Evolutionary conservation across 2,113 vertebrate species (phyloP).

Genomic region (Sclerurus mexicanus): DNA sequence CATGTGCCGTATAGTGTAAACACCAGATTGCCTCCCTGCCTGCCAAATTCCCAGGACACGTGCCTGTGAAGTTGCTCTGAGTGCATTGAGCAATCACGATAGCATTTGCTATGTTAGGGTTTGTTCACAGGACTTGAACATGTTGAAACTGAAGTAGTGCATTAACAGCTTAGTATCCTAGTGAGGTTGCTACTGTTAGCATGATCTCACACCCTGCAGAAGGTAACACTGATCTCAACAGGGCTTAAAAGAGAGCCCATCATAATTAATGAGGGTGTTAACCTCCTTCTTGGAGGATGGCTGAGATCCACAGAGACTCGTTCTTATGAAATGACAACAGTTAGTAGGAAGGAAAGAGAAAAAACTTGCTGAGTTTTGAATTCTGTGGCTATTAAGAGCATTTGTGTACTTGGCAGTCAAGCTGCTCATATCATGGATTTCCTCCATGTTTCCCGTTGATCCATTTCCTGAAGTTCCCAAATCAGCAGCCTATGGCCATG

Average conservation of each 20-base stretch:
- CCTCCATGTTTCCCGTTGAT: not conserved
- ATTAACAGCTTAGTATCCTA: not conserved
- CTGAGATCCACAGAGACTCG: not conserved
- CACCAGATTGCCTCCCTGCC: slow-evolving; percentile 18
- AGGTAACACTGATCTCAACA: not conserved
- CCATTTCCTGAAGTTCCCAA: not conserved
- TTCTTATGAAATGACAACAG: not conserved
- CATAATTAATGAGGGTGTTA: not conserved
- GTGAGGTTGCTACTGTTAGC: not conserved
- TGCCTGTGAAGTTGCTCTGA: not conserved
- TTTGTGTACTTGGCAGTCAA: not conserved
- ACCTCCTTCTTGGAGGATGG: not conserved
- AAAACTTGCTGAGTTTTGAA: not conserved
- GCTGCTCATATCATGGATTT: not conserved
- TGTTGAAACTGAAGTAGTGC: not conserved
- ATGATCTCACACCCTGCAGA: not conserved
- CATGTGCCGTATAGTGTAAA: not conserved
- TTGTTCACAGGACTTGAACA: not conserved
- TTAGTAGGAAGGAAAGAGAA: not conserved
- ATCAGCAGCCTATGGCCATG: not conserved
- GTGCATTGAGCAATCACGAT: not conserved
- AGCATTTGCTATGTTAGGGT: accelerated
- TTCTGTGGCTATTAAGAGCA: not conserved
- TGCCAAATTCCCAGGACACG: slow-evolving; percentile 14
- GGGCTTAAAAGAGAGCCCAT: not conserved